These are phyloP conservation scores for Tuta absoluta DNA, from an alignment of 2,888 invertebrate species.

Conservation along the genomic window DNA sequence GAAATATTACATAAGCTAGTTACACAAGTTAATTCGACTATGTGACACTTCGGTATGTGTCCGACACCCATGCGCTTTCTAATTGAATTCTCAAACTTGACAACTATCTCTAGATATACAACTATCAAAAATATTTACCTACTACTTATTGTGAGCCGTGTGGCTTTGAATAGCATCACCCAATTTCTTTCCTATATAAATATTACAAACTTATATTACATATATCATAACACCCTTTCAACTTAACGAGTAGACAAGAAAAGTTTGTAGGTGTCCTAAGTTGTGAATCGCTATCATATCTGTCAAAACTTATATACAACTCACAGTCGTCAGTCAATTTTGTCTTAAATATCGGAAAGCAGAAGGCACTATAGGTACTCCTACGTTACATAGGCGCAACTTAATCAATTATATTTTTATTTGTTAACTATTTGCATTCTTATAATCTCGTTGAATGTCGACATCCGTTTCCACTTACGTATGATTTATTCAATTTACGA, in stretches of 20 bases:
- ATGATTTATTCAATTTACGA: neutral
- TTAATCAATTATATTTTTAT: neutral
- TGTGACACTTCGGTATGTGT: slow-evolving; percentile 64
- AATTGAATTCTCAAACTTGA: slow-evolving; percentile 47
- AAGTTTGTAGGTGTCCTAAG: too few species aligned
- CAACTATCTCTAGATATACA: slow-evolving; percentile 40
- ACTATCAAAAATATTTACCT: slow-evolving; percentile 34
- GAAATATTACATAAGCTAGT: slow-evolving; percentile 66
- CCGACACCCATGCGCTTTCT: slow-evolving; percentile 65
- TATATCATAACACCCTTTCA: too few species aligned
- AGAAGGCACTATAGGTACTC: slow-evolving; percentile 6
- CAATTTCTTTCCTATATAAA: too few species aligned
- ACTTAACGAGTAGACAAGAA: too few species aligned
- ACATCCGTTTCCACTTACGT: neutral
- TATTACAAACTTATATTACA: too few species aligned
- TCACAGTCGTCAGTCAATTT: too few species aligned
- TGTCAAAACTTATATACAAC: too few species aligned
- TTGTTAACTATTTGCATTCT: neutral
- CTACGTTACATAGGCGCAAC: slow-evolving; percentile 4
- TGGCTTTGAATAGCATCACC: too few species aligned
- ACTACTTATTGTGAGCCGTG: slow-evolving; percentile 33
- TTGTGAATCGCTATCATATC: too few species aligned
- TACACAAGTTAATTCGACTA: slow-evolving; percentile 57
- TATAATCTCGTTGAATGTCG: neutral
- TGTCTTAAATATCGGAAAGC: neutral